Conservation (phyloP, 2,113 vertebrate species). For the Emydura subglobosa region DNA sequence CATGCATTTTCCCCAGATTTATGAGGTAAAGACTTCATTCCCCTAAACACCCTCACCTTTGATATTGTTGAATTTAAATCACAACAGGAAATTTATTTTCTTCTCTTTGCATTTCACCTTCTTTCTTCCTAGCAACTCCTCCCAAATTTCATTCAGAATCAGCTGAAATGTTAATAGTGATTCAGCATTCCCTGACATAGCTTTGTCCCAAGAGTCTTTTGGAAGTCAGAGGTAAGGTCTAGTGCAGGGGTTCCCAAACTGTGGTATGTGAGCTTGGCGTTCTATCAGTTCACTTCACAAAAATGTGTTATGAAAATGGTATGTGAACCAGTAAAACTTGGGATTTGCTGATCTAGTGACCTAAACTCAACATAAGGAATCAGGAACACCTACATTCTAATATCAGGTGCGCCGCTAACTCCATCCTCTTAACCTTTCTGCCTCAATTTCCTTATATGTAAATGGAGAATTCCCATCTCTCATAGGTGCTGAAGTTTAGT, state of each 20-base stretch:
- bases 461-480: not conserved
- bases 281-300: not conserved
- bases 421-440: not conserved
- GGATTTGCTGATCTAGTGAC: not conserved
- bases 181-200: not conserved
- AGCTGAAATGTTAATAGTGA: not conserved
- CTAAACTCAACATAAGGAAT: not conserved
- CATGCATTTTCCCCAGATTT: not conserved
- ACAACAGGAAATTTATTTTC: not conserved
- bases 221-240: not conserved
- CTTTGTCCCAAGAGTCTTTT: not conserved
- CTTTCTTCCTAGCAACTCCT: not conserved
- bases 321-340: not conserved
- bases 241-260: not conserved
- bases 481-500: not conserved
- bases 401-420: not conserved
- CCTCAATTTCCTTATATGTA: not conserved
- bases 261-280: not conserved
- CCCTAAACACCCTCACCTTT: not conserved
- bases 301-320: not conserved
- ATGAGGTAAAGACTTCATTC: not conserved
- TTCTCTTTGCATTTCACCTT: not conserved
- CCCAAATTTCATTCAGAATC: not conserved
- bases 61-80: not conserved
- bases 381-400: not conserved